A percentile compares a stretch with the other conserved stretches of the same genome.
Conservation (phyloP, 2,113 vertebrate genomes). For the Trematomus loennbergii region DNA sequence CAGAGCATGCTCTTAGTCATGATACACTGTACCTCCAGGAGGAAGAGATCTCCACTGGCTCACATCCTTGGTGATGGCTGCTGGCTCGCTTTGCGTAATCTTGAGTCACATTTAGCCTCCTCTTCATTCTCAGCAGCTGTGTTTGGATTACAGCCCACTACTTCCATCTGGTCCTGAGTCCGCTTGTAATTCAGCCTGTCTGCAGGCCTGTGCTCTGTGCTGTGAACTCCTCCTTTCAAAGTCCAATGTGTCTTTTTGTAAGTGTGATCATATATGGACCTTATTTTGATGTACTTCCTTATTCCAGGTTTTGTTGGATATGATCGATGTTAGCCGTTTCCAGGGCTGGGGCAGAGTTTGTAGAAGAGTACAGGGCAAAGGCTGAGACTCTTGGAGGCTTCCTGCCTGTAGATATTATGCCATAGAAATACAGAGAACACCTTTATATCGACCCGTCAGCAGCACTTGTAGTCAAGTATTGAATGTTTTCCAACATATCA, state of each 20-base stretch:
- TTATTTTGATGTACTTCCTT: not conserved
- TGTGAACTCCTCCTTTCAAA: not conserved
- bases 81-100: not conserved
- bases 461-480: not conserved
- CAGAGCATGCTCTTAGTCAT: slow-evolving; percentile 56
- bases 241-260: not conserved
- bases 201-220: slow-evolving; percentile 13
- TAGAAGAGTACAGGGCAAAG: not conserved
- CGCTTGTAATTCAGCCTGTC: slow-evolving; percentile 11
- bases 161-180: not conserved
- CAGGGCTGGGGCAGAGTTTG: not conserved
- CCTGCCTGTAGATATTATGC: not conserved
- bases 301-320: not conserved
- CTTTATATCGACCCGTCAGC: not conserved
- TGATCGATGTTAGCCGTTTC: not conserved
- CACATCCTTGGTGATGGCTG: not conserved
- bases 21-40: slow-evolving; percentile 60
- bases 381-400: not conserved
- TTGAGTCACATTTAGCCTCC: slow-evolving; percentile 21
- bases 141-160: slow-evolving; percentile 61
- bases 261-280: not conserved
- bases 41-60: slow-evolving; percentile 53
- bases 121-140: slow-evolving; percentile 42
- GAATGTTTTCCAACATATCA: slow-evolving; percentile 3
- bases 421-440: not conserved